These are phyloP conservation scores for Morone saxatilis DNA, from an alignment of 2,113 vertebrate genomes.

Conservation along the genomic window DNA sequence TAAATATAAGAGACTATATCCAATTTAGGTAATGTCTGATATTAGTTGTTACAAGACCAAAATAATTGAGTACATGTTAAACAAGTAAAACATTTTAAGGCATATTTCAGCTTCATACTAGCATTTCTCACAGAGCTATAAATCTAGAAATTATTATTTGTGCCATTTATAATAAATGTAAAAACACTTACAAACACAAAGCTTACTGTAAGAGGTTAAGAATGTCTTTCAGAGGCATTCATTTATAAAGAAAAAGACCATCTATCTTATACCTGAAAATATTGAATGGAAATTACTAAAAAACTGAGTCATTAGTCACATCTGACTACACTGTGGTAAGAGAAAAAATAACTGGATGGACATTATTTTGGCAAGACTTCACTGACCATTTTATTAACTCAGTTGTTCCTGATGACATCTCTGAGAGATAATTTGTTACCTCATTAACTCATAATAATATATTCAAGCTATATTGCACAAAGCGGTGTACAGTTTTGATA, in stretches of 20 bases:
- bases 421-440: not conserved
- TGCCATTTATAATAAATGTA: not conserved
- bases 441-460: not conserved
- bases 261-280: too few species aligned
- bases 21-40: too few species aligned
- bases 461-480: slow-evolving; percentile 11
- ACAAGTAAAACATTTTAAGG: not conserved
- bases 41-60: too few species aligned
- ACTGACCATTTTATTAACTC: not conserved
- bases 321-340: not conserved
- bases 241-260: not conserved
- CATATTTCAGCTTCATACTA: not conserved
- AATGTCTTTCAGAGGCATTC: too few species aligned
- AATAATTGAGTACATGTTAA: too few species aligned
- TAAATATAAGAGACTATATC: not conserved
- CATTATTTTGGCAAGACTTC: not conserved
- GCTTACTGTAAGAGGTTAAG: too few species aligned
- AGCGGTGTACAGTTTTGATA: slow-evolving; percentile 12
- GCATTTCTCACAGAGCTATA: not conserved
- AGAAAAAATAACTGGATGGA: not conserved
- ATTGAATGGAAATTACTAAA: not conserved
- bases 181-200: too few species aligned
- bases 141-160: not conserved
- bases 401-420: not conserved
- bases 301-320: not conserved